Evolutionary conservation across 1,140 invertebrate genomes (phyloP).

Genomic region (Ephestia elutella): DNA sequence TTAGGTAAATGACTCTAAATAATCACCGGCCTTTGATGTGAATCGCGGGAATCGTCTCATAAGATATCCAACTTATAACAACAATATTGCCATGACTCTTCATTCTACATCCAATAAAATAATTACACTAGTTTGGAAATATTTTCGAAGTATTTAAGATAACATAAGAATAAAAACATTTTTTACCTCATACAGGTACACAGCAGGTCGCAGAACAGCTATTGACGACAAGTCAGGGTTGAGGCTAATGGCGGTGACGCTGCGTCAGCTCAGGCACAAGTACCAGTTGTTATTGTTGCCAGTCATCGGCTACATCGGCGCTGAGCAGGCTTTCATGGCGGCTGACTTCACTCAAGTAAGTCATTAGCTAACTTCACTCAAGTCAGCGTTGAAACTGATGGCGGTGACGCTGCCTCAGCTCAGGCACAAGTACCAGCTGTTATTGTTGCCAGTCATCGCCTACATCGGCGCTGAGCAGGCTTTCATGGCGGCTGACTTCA

Average conservation of each 20-base stretch:
- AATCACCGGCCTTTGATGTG: too few relatives aligned
- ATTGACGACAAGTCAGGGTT: slow-evolving; percentile 73
- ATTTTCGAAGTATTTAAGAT: too few relatives aligned
- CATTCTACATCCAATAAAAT: too few relatives aligned
- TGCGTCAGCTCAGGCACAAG: slow-evolving; percentile 83
- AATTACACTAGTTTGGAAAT: too few relatives aligned
- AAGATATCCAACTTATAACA: too few relatives aligned
- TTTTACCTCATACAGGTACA: slow-evolving; percentile 73
- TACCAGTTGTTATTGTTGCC: slow-evolving; percentile 91
- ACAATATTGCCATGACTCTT: too few relatives aligned
- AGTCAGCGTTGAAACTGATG: slow-evolving; percentile 78
- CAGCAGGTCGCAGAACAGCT: slow-evolving; percentile 61
- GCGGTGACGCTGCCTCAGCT: slow-evolving; percentile 86
- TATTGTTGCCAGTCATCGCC: slow-evolving; percentile 86
- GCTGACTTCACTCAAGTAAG: slow-evolving; percentile 91
- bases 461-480: slow-evolving; percentile 96
- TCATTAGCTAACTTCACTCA: slow-evolving; percentile 3
- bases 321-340: slow-evolving; percentile 93
- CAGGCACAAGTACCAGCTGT: slow-evolving; percentile 74
- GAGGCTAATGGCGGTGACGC: slow-evolving; percentile 83
- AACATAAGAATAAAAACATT: too few relatives aligned
- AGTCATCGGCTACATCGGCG: slow-evolving; percentile 94
- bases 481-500: slow-evolving; percentile 92
- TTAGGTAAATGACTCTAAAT: too few relatives aligned
- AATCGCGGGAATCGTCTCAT: too few relatives aligned